A percentile compares a stretch with the other conserved stretches of the same genome.
These are phyloP conservation scores for Polietes domitor DNA, from an alignment of 2,888 invertebrate genomes.

Conservation along the genomic window DNA sequence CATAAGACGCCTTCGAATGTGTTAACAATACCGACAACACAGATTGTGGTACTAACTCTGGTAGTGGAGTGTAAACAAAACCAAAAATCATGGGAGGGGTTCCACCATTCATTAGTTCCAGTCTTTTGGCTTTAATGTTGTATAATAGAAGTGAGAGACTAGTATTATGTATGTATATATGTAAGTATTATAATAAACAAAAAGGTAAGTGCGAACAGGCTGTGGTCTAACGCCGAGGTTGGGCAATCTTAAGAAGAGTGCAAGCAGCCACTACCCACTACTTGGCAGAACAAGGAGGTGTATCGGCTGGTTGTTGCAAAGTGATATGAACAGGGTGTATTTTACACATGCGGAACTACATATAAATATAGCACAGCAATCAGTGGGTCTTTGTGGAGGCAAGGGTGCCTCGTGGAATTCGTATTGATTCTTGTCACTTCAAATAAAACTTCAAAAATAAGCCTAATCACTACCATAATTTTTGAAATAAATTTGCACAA, in stretches of 20 bases:
- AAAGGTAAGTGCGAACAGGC: too few species aligned
- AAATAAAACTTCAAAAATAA: too few species aligned
- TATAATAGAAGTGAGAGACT: conserved; percentile 5
- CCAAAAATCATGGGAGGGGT: conserved; percentile 54
- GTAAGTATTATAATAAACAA: too few species aligned
- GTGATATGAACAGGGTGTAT: too few species aligned
- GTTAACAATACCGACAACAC: background rate
- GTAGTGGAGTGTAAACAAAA: background rate
- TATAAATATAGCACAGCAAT: too few species aligned
- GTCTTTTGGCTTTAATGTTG: conserved; percentile 32
- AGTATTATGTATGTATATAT: background rate
- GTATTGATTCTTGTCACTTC: too few species aligned
- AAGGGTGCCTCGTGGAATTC: too few species aligned
- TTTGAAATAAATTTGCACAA: too few species aligned
- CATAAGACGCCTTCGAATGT: conserved; percentile 55
- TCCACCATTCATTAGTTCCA: conserved; percentile 56
- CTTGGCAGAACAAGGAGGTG: background rate
- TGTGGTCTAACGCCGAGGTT: too few species aligned
- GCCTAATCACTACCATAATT: too few species aligned
- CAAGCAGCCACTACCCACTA: background rate
- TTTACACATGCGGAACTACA: too few species aligned
- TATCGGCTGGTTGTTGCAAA: background rate
- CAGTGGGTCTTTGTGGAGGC: too few species aligned
- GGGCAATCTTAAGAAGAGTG: background rate
- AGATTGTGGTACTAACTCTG: background rate